Evolutionary conservation across 2,888 invertebrate species (phyloP), one percentile per base, ranked within the genome.

Genomic region (Mythimna lalbum): DNA sequence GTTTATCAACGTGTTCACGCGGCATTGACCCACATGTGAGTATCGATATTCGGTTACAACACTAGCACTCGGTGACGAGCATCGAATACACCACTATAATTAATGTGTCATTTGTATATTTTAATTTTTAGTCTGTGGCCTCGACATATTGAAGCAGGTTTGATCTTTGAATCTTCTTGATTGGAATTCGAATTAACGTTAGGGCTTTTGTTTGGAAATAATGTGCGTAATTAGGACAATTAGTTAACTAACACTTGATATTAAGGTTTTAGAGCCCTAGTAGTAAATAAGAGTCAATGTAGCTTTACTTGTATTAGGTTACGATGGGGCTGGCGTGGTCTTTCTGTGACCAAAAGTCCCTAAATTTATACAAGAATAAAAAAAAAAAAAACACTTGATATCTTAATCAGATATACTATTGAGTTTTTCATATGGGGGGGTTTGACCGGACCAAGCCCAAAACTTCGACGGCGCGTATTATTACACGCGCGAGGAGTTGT

Each of bases 31-130:
- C 87, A 92, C 86, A 86, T 92, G 74, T 74, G 7, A 43, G 88
- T 89, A 92, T 93, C 92, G 92, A 94, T 94, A 93, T 92, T 92
- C 83, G 90, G 91, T 94, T 94, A 90, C 94, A 90, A 90, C 93
- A 81, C 64, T 81, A 80, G 55, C 62, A 91, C 63, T 86, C 81
- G 85, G 89, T 90, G 92, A 92, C 91, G 91, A 90, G 82, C 78
- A 83, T 90, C 91, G 91, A 89, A 83, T 78, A 83, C 80, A 70
- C 75, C 80, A 84, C 80, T 88, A 85, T 85, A 86, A 90, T 84
- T 84, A 84, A 73, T 63, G 68, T 85, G 82, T 85, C 89, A 84
- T 87, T 89, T 86, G 81, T 81, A 80, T 76, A 80, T 81, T 87
- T 85, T 78, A 83, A 86, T 87, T 85, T 84, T 87, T 84, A 81